Conservation (phyloP, 1,140 invertebrate genomes). For the Diorhabda carinulata region DNA sequence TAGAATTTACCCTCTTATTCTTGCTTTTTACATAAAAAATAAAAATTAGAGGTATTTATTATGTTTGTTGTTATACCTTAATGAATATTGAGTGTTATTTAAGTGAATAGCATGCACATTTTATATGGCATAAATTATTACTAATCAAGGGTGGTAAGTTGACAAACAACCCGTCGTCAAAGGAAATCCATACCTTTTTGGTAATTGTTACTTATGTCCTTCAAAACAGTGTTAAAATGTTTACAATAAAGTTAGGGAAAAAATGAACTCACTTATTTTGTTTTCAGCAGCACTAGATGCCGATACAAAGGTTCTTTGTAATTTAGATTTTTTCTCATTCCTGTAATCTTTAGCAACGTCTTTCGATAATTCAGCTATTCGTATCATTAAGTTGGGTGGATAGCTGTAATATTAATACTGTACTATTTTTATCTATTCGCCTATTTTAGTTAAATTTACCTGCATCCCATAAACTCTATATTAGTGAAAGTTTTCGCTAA, state of each 20-base stretch:
- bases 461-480: constrained; percentile 78
- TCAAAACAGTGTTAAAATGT: no score
- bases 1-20: no score
- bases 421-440: not conserved
- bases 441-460: constrained; percentile 49
- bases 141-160: no score
- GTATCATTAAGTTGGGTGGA: constrained; percentile 71
- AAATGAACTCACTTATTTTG: constrained; percentile 39
- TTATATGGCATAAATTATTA: no score
- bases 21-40: no score
- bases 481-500: constrained; percentile 79
- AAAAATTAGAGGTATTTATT: no score
- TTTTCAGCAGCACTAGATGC: constrained; percentile 60
- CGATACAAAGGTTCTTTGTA: constrained; percentile 61
- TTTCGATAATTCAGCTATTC: constrained; percentile 67
- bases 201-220: no score
- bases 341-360: constrained; percentile 59
- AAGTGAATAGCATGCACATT: no score
- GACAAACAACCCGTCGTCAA: not conserved
- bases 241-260: not conserved
- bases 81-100: no score
- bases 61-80: no score
- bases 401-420: constrained; percentile 45
- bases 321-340: constrained; percentile 54
- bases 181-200: no score